Percentiles rank a stretch among this genome's conserved stretches.
Evolutionary conservation across 2,888 invertebrate species (phyloP).

Genomic region (Limnephilus auricula): DNA sequence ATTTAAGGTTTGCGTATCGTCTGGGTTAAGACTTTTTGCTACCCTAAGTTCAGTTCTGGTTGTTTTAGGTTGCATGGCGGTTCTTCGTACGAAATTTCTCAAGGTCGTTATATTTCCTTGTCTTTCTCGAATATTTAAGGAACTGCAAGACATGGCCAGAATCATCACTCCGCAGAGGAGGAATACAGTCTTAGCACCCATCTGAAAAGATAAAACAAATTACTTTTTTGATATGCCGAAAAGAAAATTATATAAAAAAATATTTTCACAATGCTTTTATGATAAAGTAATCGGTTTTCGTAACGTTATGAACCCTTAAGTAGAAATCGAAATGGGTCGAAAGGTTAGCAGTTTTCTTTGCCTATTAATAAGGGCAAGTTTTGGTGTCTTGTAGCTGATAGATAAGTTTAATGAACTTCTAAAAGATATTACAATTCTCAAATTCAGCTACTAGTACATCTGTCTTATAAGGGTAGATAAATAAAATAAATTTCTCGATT

Average conservation of each 20-base stretch:
- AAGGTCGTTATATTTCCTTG: conserved; percentile 73
- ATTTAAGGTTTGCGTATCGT: conserved; percentile 86
- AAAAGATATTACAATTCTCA: neutral
- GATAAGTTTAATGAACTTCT: neutral
- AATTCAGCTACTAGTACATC: too few relatives aligned
- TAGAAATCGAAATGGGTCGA: neutral
- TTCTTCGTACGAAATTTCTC: conserved; percentile 71
- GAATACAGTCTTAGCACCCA: conserved; percentile 74
- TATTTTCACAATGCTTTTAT: neutral
- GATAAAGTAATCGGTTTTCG: neutral
- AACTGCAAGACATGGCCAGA: conserved; percentile 68
- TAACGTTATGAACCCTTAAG: too few relatives aligned
- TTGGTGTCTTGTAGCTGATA: neutral
- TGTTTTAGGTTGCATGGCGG: conserved; percentile 71
- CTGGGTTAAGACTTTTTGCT: conserved; percentile 86
- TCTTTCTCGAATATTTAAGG: conserved; percentile 69
- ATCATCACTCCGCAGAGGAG: conserved; percentile 73
- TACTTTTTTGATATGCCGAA: neutral
- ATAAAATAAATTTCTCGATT: neutral
- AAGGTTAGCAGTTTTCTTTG: too few relatives aligned
- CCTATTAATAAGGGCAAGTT: neutral
- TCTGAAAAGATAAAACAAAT: conserved; percentile 72
- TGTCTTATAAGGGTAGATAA: neutral
- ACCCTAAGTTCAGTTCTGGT: conserved; percentile 87
- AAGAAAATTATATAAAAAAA: neutral